Evolutionary conservation across 2,113 vertebrate species (phyloP).

Genomic region (Chaenocephalus aceratus): DNA sequence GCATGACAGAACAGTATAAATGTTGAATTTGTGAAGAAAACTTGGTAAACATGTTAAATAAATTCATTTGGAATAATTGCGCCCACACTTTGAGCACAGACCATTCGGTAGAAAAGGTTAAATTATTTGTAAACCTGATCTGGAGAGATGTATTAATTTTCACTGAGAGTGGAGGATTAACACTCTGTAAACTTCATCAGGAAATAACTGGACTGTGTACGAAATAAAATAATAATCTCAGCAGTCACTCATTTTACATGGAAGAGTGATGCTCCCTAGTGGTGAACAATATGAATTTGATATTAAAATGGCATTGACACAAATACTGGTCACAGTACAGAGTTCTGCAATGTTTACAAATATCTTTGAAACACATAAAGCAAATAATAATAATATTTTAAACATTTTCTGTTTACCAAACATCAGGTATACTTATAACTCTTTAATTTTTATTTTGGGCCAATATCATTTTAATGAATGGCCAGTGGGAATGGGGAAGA

Average conservation of each 20-base stretch:
- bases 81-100: neutral
- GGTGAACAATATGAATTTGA: constrained; percentile 33
- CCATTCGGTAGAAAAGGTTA: neutral
- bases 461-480: constrained; percentile 1
- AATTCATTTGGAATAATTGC: constrained; percentile 36
- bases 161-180: neutral
- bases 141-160: constrained; percentile 17
- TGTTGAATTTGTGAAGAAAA: constrained; percentile 38
- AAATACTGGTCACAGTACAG: constrained; percentile 1
- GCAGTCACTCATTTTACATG: constrained; percentile 2
- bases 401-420: neutral
- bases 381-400: neutral
- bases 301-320: constrained; percentile 19
- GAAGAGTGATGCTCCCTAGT: constrained; percentile 68
- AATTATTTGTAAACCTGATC: constrained; percentile 40
- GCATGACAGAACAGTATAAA: constrained; percentile 29
- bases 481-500: neutral
- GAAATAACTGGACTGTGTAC: neutral
- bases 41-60: constrained; percentile 45
- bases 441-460: neutral
- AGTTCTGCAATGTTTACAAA: neutral
- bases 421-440: neutral
- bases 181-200: constrained; percentile 37
- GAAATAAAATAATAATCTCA: constrained; percentile 3
- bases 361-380: constrained; percentile 11